These are phyloP conservation scores for Coleophora flavipennella DNA, from an alignment of 2,888 invertebrate genomes.

Conservation along the genomic window DNA sequence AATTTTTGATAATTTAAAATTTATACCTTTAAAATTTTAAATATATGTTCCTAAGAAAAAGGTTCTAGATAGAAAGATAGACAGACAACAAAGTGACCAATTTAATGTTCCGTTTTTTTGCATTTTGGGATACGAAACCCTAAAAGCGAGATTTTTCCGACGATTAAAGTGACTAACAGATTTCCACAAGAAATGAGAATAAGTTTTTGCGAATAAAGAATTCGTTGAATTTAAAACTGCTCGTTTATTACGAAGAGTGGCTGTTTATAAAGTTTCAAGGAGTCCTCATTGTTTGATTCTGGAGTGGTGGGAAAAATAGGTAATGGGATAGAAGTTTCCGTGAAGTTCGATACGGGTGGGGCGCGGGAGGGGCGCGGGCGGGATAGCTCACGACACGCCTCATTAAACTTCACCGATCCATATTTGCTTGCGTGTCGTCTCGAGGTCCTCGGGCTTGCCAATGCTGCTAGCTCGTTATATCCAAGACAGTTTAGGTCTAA, in stretches of 20 bases:
- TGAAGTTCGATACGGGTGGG: constrained; percentile 33
- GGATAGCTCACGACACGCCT: constrained; percentile 28
- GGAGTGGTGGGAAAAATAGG: constrained; percentile 32
- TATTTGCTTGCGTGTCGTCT: constrained; percentile 52
- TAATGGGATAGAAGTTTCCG: constrained; percentile 34
- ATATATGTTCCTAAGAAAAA: no score
- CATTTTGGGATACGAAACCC: no score
- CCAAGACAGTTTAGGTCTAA: constrained; percentile 35
- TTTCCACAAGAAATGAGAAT: neutral
- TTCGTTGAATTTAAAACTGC: constrained; percentile 2
- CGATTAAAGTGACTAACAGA: neutral
- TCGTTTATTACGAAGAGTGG: constrained; percentile 10
- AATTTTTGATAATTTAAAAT: no score
- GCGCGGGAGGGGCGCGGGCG: no score
- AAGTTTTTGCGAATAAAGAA: neutral
- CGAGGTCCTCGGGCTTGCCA: constrained; percentile 37
- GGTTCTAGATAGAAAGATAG: no score
- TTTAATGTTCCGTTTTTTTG: no score
- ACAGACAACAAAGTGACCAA: no score
- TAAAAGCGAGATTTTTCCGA: neutral
- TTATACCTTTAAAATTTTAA: no score
- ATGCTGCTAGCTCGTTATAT: constrained; percentile 54
- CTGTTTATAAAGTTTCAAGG: constrained; percentile 23
- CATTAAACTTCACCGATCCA: constrained; percentile 52
- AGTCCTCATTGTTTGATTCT: constrained; percentile 32